These are phyloP conservation scores for Morus bassanus DNA, from an alignment of 2,797 vertebrate species.

Conservation along the genomic window DNA sequence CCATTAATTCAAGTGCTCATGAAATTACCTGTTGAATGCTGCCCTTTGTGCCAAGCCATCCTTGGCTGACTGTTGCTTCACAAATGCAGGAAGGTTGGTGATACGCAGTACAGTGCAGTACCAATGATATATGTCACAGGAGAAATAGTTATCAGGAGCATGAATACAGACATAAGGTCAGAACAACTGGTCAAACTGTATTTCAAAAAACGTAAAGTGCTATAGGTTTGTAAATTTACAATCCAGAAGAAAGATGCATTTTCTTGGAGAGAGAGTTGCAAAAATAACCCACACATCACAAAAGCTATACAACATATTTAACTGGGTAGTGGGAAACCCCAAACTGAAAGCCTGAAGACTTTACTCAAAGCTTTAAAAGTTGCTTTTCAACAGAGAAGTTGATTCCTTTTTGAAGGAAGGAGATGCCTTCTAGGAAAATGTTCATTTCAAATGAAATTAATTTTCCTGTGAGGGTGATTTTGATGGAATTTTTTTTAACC, in stretches of 20 bases:
- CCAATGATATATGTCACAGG: neutral
- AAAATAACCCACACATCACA: neutral
- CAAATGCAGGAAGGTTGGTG: neutral
- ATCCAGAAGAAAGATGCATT: neutral
- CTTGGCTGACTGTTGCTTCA: neutral
- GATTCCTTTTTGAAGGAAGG: neutral
- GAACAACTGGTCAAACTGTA: neutral
- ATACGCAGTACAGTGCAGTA: no score
- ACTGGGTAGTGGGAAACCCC: neutral
- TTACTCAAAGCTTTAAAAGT: neutral
- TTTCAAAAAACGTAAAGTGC: fast-evolving
- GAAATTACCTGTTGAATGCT: neutral
- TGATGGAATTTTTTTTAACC: neutral
- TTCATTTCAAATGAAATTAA: neutral
- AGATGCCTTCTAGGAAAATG: neutral
- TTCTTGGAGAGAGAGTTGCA: neutral
- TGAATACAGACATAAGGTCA: neutral
- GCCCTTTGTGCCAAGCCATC: neutral
- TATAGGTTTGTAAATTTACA: neutral
- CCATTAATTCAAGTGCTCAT: neutral
- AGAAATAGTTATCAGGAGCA: neutral
- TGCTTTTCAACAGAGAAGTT: neutral
- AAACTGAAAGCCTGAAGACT: neutral
- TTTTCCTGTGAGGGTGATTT: neutral
- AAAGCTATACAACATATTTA: neutral